Evolutionary conservation across 2,888 invertebrate species (phyloP).

Genomic region (Nomada goodeniana): DNA sequence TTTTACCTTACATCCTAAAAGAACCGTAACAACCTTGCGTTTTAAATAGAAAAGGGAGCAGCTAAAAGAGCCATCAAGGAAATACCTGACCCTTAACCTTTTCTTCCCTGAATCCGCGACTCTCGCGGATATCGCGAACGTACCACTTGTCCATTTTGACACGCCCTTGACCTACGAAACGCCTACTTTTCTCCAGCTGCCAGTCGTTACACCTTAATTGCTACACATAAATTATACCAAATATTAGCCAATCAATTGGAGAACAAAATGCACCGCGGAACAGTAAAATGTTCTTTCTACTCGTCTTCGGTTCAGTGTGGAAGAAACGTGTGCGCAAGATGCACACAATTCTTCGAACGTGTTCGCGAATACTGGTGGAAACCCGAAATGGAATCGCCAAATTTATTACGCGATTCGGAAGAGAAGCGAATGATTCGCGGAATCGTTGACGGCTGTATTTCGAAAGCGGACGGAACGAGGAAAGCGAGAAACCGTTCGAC

Average conservation of each 20-base stretch:
- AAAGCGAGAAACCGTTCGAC: not conserved
- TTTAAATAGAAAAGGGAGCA: constrained; percentile 39
- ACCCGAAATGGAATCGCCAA: not conserved
- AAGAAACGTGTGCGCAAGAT: not conserved
- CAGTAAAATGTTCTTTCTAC: not conserved
- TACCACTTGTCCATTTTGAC: constrained; percentile 38
- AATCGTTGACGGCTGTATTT: constrained; percentile 14
- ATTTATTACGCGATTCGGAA: constrained; percentile 35
- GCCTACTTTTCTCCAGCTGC: not conserved
- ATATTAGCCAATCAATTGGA: not conserved
- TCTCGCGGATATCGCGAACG: constrained; percentile 28
- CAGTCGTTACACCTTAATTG: not conserved
- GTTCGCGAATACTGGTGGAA: not conserved
- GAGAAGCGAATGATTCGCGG: constrained; percentile 19
- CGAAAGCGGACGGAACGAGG: not conserved
- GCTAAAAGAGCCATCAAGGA: constrained; percentile 27
- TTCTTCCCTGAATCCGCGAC: constrained; percentile 13
- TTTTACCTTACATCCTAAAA: too few species aligned
- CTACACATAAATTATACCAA: not conserved
- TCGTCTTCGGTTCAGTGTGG: not conserved
- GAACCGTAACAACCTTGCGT: not conserved
- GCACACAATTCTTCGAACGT: constrained; percentile 3
- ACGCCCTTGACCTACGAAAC: constrained; percentile 43
- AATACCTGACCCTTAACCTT: constrained; percentile 51
- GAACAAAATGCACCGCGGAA: not conserved